phyloP scores from a whole-genome alignment of 2,888 invertebrate species.

The Heliconius sara region DNA sequence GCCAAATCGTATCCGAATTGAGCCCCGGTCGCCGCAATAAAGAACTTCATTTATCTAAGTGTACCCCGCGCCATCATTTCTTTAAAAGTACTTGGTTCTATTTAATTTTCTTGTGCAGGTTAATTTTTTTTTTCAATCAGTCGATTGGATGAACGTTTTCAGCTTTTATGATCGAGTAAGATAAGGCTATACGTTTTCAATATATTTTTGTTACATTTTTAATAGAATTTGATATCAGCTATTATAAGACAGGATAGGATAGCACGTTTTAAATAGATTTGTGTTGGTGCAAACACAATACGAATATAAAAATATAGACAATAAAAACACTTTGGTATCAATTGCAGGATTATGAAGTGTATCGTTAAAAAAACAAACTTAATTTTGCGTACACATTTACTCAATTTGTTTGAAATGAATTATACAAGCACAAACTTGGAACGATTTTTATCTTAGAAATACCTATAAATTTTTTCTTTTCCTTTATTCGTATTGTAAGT shows the following conservation, averaged over 20 bases:
- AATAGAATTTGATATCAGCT: not conserved
- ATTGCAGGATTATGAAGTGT: too few species aligned
- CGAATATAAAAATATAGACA: not conserved
- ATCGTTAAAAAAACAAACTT: too few species aligned
- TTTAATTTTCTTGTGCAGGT: conserved; percentile 32
- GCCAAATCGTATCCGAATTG: conserved; percentile 74
- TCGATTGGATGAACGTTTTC: conserved; percentile 14
- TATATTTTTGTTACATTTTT: not conserved
- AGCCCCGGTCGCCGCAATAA: conserved; percentile 67
- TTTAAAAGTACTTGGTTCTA: conserved; percentile 35
- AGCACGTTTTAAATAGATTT: not conserved
- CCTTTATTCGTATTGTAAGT: too few species aligned
- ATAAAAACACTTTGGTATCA: too few species aligned
- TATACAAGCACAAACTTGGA: too few species aligned
- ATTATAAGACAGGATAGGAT: not conserved
- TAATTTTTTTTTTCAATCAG: conserved; percentile 31
- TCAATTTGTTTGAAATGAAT: too few species aligned
- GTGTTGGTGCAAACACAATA: not conserved
- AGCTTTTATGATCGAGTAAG: not conserved
- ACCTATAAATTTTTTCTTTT: too few species aligned
- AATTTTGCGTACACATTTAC: too few species aligned
- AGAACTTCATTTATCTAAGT: conserved; percentile 74
- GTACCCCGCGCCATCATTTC: conserved; percentile 49
- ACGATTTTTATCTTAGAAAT: too few species aligned
- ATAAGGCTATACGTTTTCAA: not conserved